Evolutionary conservation across 2,888 invertebrate species (phyloP), one percentile per base, ranked within the genome.

Genomic region (Melipona beecheii): DNA sequence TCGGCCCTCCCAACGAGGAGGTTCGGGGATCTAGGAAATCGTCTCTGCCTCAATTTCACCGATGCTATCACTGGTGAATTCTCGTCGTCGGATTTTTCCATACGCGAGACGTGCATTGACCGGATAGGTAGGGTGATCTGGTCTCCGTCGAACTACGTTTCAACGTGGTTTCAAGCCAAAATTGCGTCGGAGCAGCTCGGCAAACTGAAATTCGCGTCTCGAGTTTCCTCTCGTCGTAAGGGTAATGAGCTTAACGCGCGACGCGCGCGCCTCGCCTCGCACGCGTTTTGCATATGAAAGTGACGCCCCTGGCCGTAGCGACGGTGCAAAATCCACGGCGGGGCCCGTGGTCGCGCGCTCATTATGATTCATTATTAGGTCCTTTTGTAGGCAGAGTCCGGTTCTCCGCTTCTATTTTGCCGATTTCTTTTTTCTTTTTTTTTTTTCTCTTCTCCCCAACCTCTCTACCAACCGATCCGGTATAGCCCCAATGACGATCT

Each of bases 281-380:
- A 79, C 84, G 70, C 74, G 75, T 84, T 92, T 92, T 91, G 89
- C 91, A 92, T 92, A 91, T 90, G 91, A 92, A 92, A 91, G 90
- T 90, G 87, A 90, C 88, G 89, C 78, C 78, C 78, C 85, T 85
- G 77, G 62, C 84, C 74, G 65, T 54, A 75, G 81, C 80, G 81
- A 70, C 82, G 71, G 78, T 78, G 87, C 86, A 78, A 89, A 91
- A 90, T 86, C 87, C 84, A 75, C 86, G 82, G 43, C 43, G 43
- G 9, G 69, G 83, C 71, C 81, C 84, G 86, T 87, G 83, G 86
- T 75, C 78, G 78, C 88, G 85, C 86, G 90, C 89, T 92, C 91
- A 92, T 92, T 92, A 92, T 91, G 91, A 91, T 92, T 93, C 92
- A 92, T 93, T 92, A 93, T 92, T 91, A 90, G 90, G 87, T 84